Conservation (phyloP, 2,797 vertebrate species). For the Coluber constrictor region DNA sequence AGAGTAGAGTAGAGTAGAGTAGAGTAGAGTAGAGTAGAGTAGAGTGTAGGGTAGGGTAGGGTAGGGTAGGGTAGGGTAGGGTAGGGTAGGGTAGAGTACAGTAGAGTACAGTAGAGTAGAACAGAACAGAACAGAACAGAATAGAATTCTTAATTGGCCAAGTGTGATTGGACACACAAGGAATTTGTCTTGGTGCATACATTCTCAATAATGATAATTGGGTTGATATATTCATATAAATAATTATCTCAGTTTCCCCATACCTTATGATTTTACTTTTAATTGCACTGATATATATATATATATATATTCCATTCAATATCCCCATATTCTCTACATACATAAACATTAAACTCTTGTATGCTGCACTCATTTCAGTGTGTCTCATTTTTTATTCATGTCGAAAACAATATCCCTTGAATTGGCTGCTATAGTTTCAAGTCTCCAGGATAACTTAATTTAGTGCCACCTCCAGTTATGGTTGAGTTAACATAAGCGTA, state of each 20-base stretch:
- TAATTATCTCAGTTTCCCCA: neutral
- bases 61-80: too few relatives aligned
- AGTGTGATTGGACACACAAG: too few relatives aligned
- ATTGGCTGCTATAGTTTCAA: slow-evolving; percentile 41
- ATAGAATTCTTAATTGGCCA: too few relatives aligned
- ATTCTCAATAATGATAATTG: neutral
- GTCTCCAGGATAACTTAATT: slow-evolving; percentile 51
- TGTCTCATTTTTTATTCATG: slow-evolving; percentile 54
- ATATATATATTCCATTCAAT: neutral
- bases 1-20: too few relatives aligned
- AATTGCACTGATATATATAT: neutral
- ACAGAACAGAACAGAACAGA: too few relatives aligned
- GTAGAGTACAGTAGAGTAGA: too few relatives aligned
- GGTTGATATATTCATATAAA: neutral
- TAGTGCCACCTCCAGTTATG: slow-evolving; percentile 45
- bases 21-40: too few relatives aligned
- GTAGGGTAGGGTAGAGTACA: too few relatives aligned
- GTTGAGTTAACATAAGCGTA: slow-evolving; percentile 39
- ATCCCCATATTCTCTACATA: neutral
- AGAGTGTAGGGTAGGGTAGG: too few relatives aligned
- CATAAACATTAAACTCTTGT: slow-evolving; percentile 21
- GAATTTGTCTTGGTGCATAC: too few relatives aligned
- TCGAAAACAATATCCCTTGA: slow-evolving; percentile 41
- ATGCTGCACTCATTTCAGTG: slow-evolving; percentile 38
- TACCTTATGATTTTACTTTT: slow-evolving; percentile 5